phyloP scores from a whole-genome alignment of 2,888 invertebrate genomes.

The Pseudoips prasinana region DNA sequence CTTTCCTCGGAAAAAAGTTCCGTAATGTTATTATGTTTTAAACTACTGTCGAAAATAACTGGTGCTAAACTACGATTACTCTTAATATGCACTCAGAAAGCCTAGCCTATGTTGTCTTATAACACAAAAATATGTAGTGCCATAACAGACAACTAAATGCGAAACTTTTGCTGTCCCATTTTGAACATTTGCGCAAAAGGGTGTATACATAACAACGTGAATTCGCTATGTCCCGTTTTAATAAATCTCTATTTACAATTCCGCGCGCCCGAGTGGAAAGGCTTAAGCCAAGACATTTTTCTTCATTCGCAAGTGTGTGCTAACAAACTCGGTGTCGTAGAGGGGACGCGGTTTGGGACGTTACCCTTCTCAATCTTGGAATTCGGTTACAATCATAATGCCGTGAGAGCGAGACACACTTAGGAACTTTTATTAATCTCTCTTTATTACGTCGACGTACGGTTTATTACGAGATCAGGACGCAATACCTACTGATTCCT shows the following conservation, averaged over 20 bases:
- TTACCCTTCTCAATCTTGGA: conserved; percentile 61
- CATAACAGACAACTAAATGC: conserved; percentile 31
- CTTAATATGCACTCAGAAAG: neutral
- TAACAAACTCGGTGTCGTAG: conserved; percentile 64
- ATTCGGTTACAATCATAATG: conserved; percentile 59
- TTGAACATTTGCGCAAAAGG: conserved; percentile 45
- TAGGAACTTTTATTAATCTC: conserved; percentile 44
- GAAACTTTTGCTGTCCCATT: conserved; percentile 46
- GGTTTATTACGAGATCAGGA: no score
- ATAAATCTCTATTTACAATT: conserved; percentile 80
- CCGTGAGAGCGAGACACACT: conserved; percentile 24
- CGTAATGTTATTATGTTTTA: no score
- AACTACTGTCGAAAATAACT: neutral
- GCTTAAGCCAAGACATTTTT: conserved; percentile 79
- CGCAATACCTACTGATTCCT: no score
- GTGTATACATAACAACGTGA: conserved; percentile 55
- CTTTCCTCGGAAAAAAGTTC: no score
- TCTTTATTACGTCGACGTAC: conserved; percentile 23
- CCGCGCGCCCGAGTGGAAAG: conserved; percentile 69
- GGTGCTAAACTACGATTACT: conserved; percentile 1
- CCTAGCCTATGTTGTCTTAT: conserved; percentile 4
- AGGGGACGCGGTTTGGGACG: conserved; percentile 48
- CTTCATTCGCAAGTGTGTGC: conserved; percentile 76
- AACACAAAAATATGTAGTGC: conserved; percentile 19
- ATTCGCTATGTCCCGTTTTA: conserved; percentile 70